phyloP scores from a whole-genome alignment of 2,797 vertebrate species.

The Myotis vivesi region DNA sequence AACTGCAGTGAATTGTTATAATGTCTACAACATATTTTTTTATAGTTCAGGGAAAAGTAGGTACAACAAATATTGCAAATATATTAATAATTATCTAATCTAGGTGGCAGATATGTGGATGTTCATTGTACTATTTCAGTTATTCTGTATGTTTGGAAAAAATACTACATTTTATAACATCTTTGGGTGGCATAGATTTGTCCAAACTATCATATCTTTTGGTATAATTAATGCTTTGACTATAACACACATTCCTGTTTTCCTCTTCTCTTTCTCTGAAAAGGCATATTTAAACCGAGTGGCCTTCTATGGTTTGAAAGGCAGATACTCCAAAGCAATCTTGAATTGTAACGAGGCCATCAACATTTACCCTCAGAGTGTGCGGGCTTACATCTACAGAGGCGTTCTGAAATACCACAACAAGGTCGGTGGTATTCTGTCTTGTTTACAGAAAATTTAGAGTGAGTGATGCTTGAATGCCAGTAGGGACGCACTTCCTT shows the following conservation, averaged over 20 bases:
- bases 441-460: not conserved
- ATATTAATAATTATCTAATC: not conserved
- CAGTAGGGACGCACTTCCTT: not conserved
- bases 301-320: slow-evolving; percentile 84
- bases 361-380: slow-evolving; percentile 83
- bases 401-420: slow-evolving; percentile 86
- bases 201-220: slow-evolving; percentile 5
- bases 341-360: slow-evolving; percentile 88
- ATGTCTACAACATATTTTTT: slow-evolving; percentile 26
- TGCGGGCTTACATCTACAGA: slow-evolving; percentile 85
- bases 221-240: not conserved
- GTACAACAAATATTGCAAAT: not conserved
- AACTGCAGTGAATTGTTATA: not conserved
- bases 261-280: slow-evolving; percentile 54
- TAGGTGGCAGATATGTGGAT: not conserved
- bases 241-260: not conserved
- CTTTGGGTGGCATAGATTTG: not conserved
- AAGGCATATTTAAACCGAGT: slow-evolving; percentile 87
- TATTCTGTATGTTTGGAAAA: not conserved
- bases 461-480: not conserved
- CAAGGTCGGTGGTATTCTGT: slow-evolving; percentile 76
- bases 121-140: not conserved
- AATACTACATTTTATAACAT: not conserved
- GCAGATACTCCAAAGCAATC: slow-evolving; percentile 87
- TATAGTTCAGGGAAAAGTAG: not conserved